Percentiles rank a stretch among this genome's conserved stretches.
These are phyloP conservation scores for Triops longicaudatus DNA, from an alignment of 1,140 invertebrate genomes.

Conservation along the genomic window DNA sequence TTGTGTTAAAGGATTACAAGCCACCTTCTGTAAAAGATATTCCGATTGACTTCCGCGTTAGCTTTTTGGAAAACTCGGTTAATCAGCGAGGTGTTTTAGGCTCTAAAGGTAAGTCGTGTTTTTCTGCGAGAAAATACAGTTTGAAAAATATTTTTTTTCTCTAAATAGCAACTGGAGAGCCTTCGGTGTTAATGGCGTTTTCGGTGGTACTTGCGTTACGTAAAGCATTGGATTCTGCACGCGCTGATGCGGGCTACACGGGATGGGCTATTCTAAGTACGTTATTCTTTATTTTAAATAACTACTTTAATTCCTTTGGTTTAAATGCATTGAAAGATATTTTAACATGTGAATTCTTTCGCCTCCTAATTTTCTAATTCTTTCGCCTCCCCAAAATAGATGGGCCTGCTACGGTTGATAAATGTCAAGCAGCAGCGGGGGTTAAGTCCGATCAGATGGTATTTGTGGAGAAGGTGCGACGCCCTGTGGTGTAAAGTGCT, in stretches of 20 bases:
- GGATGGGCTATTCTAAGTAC: constrained; percentile 42
- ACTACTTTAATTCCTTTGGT: background rate
- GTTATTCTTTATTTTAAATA: constrained; percentile 21
- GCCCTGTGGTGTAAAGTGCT: background rate
- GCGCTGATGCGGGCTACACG: constrained; percentile 37
- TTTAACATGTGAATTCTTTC: background rate
- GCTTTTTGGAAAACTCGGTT: constrained; percentile 56
- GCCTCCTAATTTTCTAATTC: background rate
- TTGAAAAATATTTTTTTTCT: background rate
- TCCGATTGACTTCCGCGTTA: constrained; percentile 70
- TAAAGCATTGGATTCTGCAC: constrained; percentile 42
- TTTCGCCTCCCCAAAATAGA: background rate
- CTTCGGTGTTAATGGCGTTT: constrained; percentile 45
- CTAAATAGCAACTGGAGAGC: constrained; percentile 49
- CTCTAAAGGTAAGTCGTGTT: constrained; percentile 56
- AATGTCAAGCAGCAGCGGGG: background rate
- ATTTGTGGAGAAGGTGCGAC: background rate
- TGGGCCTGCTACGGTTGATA: background rate
- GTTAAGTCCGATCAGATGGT: background rate
- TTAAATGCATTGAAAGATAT: background rate
- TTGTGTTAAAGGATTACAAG: constrained; percentile 61
- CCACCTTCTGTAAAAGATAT: constrained; percentile 73
- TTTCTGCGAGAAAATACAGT: background rate
- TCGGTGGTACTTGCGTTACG: constrained; percentile 46
- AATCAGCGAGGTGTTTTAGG: constrained; percentile 62